Evolutionary conservation across 2,888 invertebrate species (phyloP), one percentile per base, ranked within the genome.

Genomic region (Drosophila tanythrix): DNA sequence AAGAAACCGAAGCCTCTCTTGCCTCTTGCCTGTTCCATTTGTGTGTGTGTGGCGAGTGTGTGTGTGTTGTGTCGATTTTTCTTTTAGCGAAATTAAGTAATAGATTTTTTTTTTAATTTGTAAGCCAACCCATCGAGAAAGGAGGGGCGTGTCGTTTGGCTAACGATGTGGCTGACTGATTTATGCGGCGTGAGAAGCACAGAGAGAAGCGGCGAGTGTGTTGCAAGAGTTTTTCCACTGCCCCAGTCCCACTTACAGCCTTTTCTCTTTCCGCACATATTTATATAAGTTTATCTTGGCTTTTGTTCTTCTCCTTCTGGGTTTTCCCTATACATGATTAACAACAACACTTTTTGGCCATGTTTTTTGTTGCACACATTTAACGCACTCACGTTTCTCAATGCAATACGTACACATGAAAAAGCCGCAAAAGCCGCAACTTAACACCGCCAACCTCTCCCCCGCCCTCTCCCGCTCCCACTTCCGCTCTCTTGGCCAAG

Each of bases 371-470:
- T 75, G 76, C 63, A 67, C 58, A 72, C 70, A 81, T 83, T 85
- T 80, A 65, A 89, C 84, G 85, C 89, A 85, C 90, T 88, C 85
- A 85, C 85, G 85, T 90, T 85, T 88, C 80, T 76, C 75, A 76
- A 88, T 90, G 85, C 85, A 85, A 85, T 80, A 71, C 56, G 68
- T 76, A 68, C 59, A 72, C 48, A 62, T 31, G 29, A 48, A 62
- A 57, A 70, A 70, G 64, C 68, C 75, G 43, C 75, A 66, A 57
- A 51, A 13, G 11, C 35, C 35, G 3, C 52, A 18, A 11, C 25
- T 46, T 46, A 25, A 25, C 6, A 43, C 21, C 5, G 43, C 6
- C 21, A 3, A 6, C 10, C 31, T 3, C 29, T 25, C 36, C 29
- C 25, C 27, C 50, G 3, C 43, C 29, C 33, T 1, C n/a, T 15